Evolutionary conservation across 1,140 invertebrate genomes (phyloP).

Genomic region (Leptinotarsa lineolata): DNA sequence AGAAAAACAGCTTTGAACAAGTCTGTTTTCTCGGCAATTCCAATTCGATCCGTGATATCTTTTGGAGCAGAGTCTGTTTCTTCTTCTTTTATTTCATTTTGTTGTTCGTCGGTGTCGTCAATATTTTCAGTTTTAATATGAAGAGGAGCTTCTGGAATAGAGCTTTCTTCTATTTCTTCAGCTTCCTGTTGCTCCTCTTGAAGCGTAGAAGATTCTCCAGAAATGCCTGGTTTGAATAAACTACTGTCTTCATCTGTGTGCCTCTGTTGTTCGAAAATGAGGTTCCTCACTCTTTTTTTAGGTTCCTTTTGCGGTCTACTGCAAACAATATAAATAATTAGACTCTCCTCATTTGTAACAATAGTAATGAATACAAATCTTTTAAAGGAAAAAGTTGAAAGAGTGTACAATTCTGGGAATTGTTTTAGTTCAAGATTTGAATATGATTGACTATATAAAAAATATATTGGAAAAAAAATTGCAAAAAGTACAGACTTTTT

Average conservation of each 20-base stretch:
- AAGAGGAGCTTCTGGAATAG: background rate
- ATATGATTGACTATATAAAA: too few species aligned
- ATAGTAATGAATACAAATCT: too few species aligned
- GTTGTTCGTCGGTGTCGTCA: conserved; percentile 11
- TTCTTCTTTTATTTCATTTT: conserved; percentile 19
- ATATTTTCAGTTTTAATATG: conserved; percentile 6
- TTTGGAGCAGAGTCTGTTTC: conserved; percentile 24
- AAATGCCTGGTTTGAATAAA: conserved; percentile 43
- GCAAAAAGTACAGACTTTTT: too few species aligned
- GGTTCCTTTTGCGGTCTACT: conserved; percentile 43
- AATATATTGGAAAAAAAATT: too few species aligned
- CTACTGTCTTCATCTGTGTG: conserved; percentile 40
- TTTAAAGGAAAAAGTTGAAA: too few species aligned
- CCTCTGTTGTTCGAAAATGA: conserved; percentile 54
- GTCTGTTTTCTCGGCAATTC: conserved; percentile 51
- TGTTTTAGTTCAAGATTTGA: too few species aligned
- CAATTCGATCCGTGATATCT: conserved; percentile 51
- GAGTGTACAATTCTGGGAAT: too few species aligned
- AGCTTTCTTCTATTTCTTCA: conserved; percentile 1
- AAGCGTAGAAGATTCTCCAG: background rate
- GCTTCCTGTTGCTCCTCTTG: conserved; percentile 19
- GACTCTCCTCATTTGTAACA: too few species aligned
- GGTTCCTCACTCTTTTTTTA: conserved; percentile 48
- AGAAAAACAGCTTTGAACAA: conserved; percentile 54
- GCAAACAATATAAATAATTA: conserved; percentile 25